Conservation (phyloP, 2,113 vertebrate species). For the Rhea pennata region DNA sequence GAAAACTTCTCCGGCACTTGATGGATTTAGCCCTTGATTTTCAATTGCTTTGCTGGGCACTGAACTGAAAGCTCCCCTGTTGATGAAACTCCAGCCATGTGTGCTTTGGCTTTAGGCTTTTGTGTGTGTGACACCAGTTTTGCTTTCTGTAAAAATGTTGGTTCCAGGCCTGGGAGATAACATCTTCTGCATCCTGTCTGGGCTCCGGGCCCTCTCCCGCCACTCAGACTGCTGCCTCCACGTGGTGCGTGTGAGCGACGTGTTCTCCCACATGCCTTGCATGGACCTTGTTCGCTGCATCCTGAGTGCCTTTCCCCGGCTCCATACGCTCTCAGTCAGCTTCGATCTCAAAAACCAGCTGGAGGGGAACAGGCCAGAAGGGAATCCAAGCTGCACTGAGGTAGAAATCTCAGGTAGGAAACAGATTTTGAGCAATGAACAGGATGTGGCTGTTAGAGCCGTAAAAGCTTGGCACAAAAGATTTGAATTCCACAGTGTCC, state of each 20-base stretch:
- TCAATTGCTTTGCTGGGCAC: not conserved
- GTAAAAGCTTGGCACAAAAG: not conserved
- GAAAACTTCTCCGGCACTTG: not conserved
- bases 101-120: not conserved
- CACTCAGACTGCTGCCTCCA: conserved; percentile 68
- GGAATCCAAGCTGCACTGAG: conserved; percentile 41
- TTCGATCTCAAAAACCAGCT: conserved; percentile 79
- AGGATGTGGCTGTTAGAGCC: not conserved
- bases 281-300: conserved; percentile 75
- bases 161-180: conserved; percentile 78
- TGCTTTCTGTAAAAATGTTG: not conserved
- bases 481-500: not conserved
- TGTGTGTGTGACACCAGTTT: not conserved
- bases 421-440: not conserved
- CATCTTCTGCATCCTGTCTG: conserved; percentile 77
- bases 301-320: conserved; percentile 73
- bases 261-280: conserved; percentile 78
- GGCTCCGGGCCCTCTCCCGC: conserved; percentile 74
- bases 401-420: conserved; percentile 79
- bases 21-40: not conserved
- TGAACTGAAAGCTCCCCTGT: not conserved
- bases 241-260: conserved; percentile 76
- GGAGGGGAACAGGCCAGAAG: conserved; percentile 61
- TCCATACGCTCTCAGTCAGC: conserved; percentile 74
- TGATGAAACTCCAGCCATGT: not conserved